A percentile compares a stretch with the other conserved stretches of the same genome.
Evolutionary conservation across 2,113 vertebrate species (phyloP).

Genomic region (Marcusenius ussheri): DNA sequence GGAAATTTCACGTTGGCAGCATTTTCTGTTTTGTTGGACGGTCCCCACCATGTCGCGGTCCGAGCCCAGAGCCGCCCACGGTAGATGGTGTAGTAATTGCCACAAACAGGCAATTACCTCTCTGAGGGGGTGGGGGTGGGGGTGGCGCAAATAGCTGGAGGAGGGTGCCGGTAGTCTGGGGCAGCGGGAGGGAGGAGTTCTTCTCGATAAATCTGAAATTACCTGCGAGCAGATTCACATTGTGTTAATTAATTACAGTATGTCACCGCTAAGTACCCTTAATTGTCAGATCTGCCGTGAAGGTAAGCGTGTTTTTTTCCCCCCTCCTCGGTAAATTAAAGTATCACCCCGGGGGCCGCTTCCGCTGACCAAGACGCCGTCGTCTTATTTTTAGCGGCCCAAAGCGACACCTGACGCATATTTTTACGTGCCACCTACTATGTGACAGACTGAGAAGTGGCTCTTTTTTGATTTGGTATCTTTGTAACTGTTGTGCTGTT

Average conservation of each 20-base stretch:
- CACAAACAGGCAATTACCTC: constrained; percentile 12
- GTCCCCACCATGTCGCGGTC: background rate
- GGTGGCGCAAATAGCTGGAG: background rate
- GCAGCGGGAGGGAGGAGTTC: background rate
- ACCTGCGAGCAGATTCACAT: constrained; percentile 21
- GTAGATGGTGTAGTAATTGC: constrained; percentile 5
- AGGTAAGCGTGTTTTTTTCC: background rate
- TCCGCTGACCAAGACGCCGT: background rate
- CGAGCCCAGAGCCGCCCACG: background rate
- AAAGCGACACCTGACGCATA: background rate
- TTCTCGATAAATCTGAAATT: background rate
- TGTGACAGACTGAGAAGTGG: background rate
- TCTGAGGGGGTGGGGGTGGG: background rate
- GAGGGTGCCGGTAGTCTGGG: background rate
- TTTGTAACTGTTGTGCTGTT: background rate
- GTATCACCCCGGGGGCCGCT: background rate
- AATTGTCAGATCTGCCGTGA: constrained; percentile 19
- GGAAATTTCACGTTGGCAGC: background rate
- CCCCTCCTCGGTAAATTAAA: background rate
- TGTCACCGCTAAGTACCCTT: background rate
- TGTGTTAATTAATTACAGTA: constrained; percentile 19
- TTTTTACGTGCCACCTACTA: background rate
- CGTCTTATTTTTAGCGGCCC: constrained; percentile 5
- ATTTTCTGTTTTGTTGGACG: background rate
- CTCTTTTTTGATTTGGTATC: background rate